Evolutionary conservation across 2,797 vertebrate species (phyloP).

Genomic region (Sphaeramia orbicularis): DNA sequence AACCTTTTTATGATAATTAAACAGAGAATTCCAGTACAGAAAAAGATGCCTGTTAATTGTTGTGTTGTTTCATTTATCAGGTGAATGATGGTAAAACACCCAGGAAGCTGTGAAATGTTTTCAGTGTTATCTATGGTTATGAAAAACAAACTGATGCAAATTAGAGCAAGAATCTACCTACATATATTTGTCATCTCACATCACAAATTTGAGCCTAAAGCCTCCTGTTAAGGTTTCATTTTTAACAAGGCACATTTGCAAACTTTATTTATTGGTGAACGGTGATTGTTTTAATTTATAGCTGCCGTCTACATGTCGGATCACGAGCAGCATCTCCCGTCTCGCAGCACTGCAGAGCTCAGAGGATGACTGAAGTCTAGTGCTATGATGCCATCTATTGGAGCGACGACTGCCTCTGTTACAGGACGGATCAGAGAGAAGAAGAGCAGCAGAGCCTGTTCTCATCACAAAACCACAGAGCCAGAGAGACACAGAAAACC

Average conservation of each 20-base stretch:
- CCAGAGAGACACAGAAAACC: conserved; percentile 1
- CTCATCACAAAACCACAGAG: conserved; percentile 16
- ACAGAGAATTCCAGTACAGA: background rate
- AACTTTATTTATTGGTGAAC: background rate
- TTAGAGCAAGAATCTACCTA: conserved; percentile 1
- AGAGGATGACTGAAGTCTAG: conserved; percentile 66
- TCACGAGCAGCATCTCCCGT: conserved; percentile 15
- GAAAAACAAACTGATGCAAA: conserved; percentile 10
- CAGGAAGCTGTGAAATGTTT: background rate
- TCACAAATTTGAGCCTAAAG: background rate
- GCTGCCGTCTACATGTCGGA: conserved; percentile 19
- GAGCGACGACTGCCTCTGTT: conserved; percentile 57
- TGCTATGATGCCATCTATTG: conserved; percentile 84
- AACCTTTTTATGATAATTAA: background rate
- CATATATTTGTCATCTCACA: background rate
- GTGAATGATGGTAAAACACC: background rate
- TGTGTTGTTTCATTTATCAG: background rate
- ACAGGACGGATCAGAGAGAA: conserved; percentile 25
- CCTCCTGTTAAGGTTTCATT: background rate
- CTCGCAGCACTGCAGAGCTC: conserved; percentile 5
- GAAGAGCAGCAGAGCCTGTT: conserved; percentile 24
- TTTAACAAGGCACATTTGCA: background rate
- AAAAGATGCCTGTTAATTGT: background rate
- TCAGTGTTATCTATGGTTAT: background rate
- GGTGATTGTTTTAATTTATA: conserved; percentile 18